Evolutionary conservation across 2,888 invertebrate species (phyloP).

Genomic region (Lithosia quadra): DNA sequence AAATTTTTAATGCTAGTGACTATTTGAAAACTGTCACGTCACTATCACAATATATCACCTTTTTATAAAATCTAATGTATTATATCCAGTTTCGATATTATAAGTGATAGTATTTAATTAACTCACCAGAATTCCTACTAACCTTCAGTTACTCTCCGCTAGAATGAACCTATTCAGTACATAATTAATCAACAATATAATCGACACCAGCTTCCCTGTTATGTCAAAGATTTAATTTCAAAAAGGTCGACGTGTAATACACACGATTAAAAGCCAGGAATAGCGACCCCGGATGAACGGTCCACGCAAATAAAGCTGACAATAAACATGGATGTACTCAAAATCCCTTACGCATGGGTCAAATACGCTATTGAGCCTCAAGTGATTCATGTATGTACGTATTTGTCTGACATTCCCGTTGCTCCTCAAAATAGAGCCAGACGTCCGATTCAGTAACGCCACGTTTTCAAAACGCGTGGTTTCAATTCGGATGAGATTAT

Average conservation of each 20-base stretch:
- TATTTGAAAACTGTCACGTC: too few species aligned
- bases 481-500: too few species aligned
- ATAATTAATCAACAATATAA: background rate
- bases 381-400: conserved; percentile 28
- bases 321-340: conserved; percentile 31
- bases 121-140: background rate
- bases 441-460: too few species aligned
- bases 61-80: too few species aligned
- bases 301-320: conserved; percentile 32
- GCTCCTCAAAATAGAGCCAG: conserved; percentile 35
- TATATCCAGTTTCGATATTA: too few species aligned
- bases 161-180: background rate
- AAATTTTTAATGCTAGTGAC: too few species aligned
- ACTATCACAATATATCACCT: too few species aligned
- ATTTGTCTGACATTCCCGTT: conserved; percentile 28
- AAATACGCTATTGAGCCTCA: conserved; percentile 34
- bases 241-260: conserved; percentile 29
- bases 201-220: background rate
- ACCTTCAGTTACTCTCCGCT: background rate
- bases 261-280: conserved; percentile 16
- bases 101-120: too few species aligned
- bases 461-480: too few species aligned
- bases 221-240: conserved; percentile 8
- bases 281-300: conserved; percentile 12
- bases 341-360: conserved; percentile 31